Evolutionary conservation across 2,888 invertebrate genomes (phyloP).

Genomic region (Cephus pygmeus): DNA sequence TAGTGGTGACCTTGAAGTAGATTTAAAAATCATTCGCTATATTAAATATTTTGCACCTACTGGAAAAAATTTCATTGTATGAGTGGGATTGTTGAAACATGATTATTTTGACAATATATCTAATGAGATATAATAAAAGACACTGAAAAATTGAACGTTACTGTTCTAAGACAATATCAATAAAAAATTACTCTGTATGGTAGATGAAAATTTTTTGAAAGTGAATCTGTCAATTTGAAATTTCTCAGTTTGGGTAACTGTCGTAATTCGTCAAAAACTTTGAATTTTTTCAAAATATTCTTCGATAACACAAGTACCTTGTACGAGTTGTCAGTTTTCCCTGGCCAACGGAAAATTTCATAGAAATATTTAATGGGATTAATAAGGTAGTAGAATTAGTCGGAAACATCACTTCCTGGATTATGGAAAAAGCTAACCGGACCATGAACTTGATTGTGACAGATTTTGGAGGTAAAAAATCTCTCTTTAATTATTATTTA

Average conservation of each 20-base stretch:
- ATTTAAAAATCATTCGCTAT: background rate
- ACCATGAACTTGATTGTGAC: background rate
- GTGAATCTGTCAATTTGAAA: background rate
- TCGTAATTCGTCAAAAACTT: background rate
- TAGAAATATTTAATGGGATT: background rate
- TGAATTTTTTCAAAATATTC: background rate
- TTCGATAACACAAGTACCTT: background rate
- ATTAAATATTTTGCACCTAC: background rate
- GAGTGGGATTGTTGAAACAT: background rate
- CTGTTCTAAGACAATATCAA: background rate
- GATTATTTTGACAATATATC: background rate
- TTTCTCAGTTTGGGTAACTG: background rate
- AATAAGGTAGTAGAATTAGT: background rate
- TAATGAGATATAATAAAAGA: background rate
- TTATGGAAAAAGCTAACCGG: background rate
- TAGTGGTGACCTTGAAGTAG: background rate
- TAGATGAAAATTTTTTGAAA: background rate
- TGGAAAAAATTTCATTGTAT: background rate
- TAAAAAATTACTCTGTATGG: background rate
- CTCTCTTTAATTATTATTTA: background rate
- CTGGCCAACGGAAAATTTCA: background rate
- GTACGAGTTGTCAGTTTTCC: background rate
- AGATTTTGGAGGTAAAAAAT: background rate
- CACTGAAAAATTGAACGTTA: background rate
- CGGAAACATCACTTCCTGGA: background rate